Percentiles rank a stretch among this genome's conserved stretches.
Evolutionary conservation across 2,888 invertebrate genomes (phyloP).

Genomic region (Digitonthophagus gazella): DNA sequence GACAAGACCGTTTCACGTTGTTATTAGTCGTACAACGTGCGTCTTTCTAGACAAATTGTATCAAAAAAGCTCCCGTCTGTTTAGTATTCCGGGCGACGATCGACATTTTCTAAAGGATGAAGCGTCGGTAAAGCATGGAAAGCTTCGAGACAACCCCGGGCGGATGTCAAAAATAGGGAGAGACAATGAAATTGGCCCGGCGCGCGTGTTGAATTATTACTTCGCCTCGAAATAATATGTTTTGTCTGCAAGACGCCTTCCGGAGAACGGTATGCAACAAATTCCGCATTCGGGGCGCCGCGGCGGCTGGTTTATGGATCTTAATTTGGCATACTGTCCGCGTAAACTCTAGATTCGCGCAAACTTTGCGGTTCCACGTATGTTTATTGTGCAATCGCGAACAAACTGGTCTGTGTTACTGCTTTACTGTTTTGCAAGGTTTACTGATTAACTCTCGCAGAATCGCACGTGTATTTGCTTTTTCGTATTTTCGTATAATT

Average conservation of each 20-base stretch:
- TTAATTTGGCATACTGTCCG: not conserved
- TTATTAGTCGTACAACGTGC: constrained; percentile 1
- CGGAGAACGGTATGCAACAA: not conserved
- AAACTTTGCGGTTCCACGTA: not conserved
- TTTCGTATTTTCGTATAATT: no score
- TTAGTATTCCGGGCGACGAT: constrained; percentile 11
- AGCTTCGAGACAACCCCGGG: constrained; percentile 1
- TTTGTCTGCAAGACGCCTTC: not conserved
- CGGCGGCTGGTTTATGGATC: not conserved
- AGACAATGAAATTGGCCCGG: not conserved
- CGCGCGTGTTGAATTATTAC: not conserved
- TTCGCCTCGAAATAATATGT: not conserved
- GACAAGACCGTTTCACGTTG: not conserved
- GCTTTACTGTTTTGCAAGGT: not conserved
- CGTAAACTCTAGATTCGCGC: not conserved
- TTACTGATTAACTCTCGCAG: not conserved
- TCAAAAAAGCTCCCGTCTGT: constrained; percentile 1
- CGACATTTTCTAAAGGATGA: constrained; percentile 9
- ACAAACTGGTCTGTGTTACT: not conserved
- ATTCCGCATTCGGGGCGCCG: not conserved
- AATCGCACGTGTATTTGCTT: no score
- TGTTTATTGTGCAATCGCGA: not conserved
- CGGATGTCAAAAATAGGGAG: constrained; percentile 1
- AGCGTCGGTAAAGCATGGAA: not conserved
- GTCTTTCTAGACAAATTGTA: constrained; percentile 11